phyloP scores from a whole-genome alignment of 2,113 vertebrate genomes.

The Paramisgurnus dabryanus region DNA sequence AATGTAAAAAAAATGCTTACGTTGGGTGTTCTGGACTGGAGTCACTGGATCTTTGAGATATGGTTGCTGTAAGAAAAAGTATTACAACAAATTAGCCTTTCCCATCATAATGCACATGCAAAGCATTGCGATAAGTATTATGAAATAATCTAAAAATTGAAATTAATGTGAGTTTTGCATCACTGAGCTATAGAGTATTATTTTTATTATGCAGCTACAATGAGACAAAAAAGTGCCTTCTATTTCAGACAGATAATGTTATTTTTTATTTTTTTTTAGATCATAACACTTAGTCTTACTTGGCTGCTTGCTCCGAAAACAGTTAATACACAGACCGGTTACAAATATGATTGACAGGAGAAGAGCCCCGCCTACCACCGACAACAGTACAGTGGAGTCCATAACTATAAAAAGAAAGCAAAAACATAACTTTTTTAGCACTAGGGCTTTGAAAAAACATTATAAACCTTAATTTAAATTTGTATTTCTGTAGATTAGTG shows the following conservation, averaged over 20 bases:
- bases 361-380: conserved; percentile 40
- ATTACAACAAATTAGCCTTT: background rate
- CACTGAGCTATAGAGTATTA: background rate
- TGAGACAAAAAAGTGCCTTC: background rate
- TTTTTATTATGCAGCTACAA: background rate
- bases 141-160: too few species aligned
- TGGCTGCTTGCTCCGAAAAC: conserved; percentile 40
- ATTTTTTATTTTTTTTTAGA: background rate
- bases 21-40: conserved; percentile 7
- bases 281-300: conserved; percentile 48
- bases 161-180: background rate
- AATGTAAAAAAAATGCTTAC: background rate
- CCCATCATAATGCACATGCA: background rate
- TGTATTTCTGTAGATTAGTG: too few species aligned
- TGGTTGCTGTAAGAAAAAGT: background rate
- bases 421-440: background rate
- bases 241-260: background rate
- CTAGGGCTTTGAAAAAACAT: background rate
- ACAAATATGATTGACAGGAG: conserved; percentile 50
- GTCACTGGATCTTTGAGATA: conserved; percentile 23
- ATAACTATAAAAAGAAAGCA: conserved; percentile 29
- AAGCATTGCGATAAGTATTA: background rate
- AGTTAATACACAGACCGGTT: conserved; percentile 51
- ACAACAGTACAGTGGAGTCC: conserved; percentile 35
- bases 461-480: background rate